Percentiles rank a stretch among this genome's conserved stretches.
These are phyloP conservation scores for Actinernus sp. DNA, from an alignment of 92 coral and sea anemone species.

Conservation along the genomic window DNA sequence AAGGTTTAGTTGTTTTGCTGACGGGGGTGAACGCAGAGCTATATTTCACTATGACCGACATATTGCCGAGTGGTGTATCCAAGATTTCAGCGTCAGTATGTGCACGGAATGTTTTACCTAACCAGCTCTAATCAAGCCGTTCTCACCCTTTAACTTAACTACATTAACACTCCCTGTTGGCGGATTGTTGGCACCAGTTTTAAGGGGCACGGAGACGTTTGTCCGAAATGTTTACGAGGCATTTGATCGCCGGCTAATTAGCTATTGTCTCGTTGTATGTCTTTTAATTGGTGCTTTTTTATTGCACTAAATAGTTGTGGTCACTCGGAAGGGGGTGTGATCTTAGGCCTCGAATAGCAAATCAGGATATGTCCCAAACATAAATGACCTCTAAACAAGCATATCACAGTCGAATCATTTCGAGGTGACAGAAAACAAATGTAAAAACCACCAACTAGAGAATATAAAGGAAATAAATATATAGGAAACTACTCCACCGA, in stretches of 20 bases:
- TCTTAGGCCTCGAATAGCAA: neutral
- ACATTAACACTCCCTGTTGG: neutral
- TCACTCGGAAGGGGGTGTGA: constrained; percentile 3
- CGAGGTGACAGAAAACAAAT: neutral
- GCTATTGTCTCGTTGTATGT: neutral
- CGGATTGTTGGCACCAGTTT: constrained; percentile 7
- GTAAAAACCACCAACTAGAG: no score
- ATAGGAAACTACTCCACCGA: no score
- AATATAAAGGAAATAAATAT: no score
- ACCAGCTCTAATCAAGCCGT: neutral
- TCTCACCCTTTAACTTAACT: constrained; percentile 1
- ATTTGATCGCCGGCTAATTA: neutral
- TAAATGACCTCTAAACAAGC: neutral
- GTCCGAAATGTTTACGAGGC: neutral
- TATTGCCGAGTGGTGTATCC: neutral
- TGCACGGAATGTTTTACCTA: neutral
- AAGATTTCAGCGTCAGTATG: neutral
- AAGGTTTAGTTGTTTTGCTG: neutral
- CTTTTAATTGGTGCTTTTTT: neutral
- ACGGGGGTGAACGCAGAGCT: constrained; percentile 3
- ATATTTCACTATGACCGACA: neutral
- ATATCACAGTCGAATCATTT: neutral
- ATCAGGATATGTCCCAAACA: constrained; percentile 10
- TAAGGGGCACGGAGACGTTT: neutral
- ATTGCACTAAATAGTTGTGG: neutral